Percentiles rank a stretch among this genome's conserved stretches.
phyloP scores from a whole-genome alignment of 2,113 vertebrate species.

The Bos javanicus region DNA sequence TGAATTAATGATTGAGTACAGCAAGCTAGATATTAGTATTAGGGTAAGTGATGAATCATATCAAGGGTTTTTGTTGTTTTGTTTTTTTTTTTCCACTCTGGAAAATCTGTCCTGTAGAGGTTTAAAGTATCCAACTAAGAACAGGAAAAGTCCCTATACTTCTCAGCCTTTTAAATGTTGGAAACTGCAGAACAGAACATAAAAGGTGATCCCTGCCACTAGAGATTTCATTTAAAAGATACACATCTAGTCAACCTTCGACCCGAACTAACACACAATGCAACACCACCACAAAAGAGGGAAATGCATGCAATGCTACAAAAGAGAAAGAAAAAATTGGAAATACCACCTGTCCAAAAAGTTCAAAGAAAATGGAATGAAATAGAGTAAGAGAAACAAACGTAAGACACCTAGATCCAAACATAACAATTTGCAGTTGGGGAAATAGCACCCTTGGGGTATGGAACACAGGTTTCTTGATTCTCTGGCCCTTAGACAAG shows the following conservation, averaged over 20 bases:
- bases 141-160: not conserved
- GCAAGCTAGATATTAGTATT: not conserved
- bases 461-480: not conserved
- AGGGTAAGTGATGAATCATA: not conserved
- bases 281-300: not conserved
- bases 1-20: not conserved
- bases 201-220: not conserved
- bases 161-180: not conserved
- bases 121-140: not conserved
- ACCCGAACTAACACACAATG: not conserved
- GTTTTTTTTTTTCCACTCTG: not conserved
- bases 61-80: not conserved
- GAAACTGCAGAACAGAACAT: not conserved
- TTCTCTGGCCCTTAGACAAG: not conserved
- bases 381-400: not conserved
- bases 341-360: not conserved
- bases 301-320: not conserved
- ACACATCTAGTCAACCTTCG: not conserved
- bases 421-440: not conserved
- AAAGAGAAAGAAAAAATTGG: rapidly evolving
- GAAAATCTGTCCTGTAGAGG: not conserved
- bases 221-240: not conserved
- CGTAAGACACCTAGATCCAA: not conserved
- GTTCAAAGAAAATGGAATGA: not conserved
- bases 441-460: not conserved